These are phyloP conservation scores for Acrocephalus kingi DNA, from an alignment of 2,113 vertebrate species.

Conservation along the genomic window DNA sequence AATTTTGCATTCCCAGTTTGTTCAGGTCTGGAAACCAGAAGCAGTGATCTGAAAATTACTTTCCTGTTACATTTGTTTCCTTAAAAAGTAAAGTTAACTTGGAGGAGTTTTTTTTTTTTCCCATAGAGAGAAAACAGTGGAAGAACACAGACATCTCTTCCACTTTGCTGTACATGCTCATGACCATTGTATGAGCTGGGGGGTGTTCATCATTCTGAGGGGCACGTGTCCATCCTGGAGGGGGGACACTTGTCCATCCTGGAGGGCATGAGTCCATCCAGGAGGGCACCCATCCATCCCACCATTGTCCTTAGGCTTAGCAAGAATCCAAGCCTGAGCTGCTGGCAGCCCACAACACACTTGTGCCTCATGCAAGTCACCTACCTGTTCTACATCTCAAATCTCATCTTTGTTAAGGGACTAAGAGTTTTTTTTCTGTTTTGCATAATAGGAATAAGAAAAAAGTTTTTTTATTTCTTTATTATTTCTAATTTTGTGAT, in stretches of 20 bases:
- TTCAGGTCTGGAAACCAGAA: neutral
- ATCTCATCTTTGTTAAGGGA: neutral
- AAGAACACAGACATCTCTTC: neutral
- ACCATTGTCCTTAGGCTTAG: neutral
- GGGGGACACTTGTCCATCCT: too few relatives aligned
- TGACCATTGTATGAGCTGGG: neutral
- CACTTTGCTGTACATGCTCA: fast-evolving
- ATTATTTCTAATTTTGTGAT: neutral
- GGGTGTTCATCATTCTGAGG: neutral
- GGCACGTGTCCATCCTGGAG: neutral
- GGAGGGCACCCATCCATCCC: neutral
- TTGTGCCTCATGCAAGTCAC: neutral
- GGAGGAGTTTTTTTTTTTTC: neutral
- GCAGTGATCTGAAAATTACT: neutral
- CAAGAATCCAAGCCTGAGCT: neutral
- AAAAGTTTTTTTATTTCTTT: neutral
- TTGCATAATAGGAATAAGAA: neutral
- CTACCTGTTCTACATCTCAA: neutral
- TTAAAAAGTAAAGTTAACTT: neutral
- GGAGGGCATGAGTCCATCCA: neutral
- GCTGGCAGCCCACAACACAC: neutral
- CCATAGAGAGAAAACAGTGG: neutral
- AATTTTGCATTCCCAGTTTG: neutral
- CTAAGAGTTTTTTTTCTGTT: neutral
- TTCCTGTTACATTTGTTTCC: neutral